phyloP scores from a whole-genome alignment of 2,797 vertebrate species.

The Ctenochaetus hawaiiensis region DNA sequence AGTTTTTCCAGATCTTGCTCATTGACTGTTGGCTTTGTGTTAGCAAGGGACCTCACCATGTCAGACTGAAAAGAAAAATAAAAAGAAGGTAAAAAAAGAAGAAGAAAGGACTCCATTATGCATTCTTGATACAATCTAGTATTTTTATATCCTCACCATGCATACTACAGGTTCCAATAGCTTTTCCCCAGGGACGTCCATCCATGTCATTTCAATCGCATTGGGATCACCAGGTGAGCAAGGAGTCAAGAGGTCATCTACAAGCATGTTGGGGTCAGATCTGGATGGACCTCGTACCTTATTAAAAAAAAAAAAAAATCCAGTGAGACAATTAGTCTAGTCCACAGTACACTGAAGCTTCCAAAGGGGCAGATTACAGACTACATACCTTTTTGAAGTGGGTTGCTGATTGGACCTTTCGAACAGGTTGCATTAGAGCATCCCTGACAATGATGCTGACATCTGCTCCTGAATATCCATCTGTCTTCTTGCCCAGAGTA shows the following conservation, averaged over 20 bases:
- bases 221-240: conserved; percentile 95
- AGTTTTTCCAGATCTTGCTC: conserved; percentile 96
- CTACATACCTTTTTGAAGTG: conserved; percentile 94
- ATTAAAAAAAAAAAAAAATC: conserved; percentile 2
- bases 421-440: conserved; percentile 97
- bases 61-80: conserved; percentile 85
- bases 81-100: conserved; percentile 6
- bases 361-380: background rate
- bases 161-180: conserved; percentile 93
- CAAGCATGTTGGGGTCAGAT: conserved; percentile 82
- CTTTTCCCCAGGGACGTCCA: conserved; percentile 95
- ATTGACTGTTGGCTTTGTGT: conserved; percentile 97
- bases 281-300: conserved; percentile 91
- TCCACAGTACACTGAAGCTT: background rate
- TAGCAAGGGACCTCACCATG: conserved; percentile 91
- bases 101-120: background rate
- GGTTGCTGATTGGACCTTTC: conserved; percentile 97
- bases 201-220: conserved; percentile 96
- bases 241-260: conserved; percentile 93
- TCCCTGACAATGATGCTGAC: conserved; percentile 96
- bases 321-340: conserved; percentile 4
- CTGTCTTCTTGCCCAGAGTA: conserved; percentile 91
- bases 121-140: background rate
- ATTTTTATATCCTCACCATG: conserved; percentile 87
- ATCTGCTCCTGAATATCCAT: conserved; percentile 96